Evolutionary conservation across 2,113 vertebrate species (phyloP), one percentile per base, ranked within the genome.

Genomic region (Psilopsiagon aymara): DNA sequence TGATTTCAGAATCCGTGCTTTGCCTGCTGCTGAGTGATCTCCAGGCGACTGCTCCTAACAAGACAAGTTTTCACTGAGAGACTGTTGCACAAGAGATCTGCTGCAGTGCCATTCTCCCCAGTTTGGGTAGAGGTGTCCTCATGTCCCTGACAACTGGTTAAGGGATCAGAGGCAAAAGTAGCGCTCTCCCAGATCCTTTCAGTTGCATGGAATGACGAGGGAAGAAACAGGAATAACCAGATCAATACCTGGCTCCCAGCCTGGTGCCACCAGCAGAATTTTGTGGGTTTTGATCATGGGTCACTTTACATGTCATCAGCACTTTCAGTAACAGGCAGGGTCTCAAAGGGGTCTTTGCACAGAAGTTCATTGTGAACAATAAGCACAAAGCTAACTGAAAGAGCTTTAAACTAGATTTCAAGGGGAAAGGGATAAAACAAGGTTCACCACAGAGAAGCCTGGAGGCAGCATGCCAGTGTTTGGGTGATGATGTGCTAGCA

Each of bases 121-220:
- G 10, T 23, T 17, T 12, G 59, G 25, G 51, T 28, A 86, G 63
- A 49, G n/a, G 5, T 57, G 37, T 39, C 63, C 33, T 63, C 63
- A 28, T 0, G n/a, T n/a, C 46, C 29, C n/a, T 55, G 16, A 52
- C 28, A 76, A n/a, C 12, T 23, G 13, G 6, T 70, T 18, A 43
- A 70, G 25, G 13, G 2, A 63, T 17, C 9, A 69, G 33, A 9
- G 41, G 5, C 55, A 77, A n/a, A 41, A 47, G 29, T 6, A 49
- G 5, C 0, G 0, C 31, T 70, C 29, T 76, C 5, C 17, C 39
- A 43, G 27, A 1, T 27, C 41, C 41, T 55, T 35, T 43, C 80
- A 57, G 27, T 0, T 49, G 64, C 39, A 78, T 8, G 11, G 11
- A 70, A 84, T 33, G 51, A 49, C 23, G 55, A 55, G 27, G 13